Percentiles rank a stretch among this genome's conserved stretches.
These are phyloP conservation scores for Tor tambroides DNA, from an alignment of 2,113 vertebrate genomes.

Conservation along the genomic window DNA sequence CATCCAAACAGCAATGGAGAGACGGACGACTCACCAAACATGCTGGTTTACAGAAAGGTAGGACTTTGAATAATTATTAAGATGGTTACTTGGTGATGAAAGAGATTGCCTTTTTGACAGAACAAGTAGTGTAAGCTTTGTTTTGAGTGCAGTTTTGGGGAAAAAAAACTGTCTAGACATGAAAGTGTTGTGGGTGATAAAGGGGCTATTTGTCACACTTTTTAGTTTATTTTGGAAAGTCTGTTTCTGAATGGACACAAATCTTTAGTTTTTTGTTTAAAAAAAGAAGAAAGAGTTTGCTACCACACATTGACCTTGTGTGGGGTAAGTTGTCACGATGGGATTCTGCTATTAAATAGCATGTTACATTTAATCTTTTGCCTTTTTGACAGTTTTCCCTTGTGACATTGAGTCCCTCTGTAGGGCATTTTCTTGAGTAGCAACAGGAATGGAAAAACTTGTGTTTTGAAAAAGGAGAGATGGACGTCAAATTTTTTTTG, in stretches of 20 bases:
- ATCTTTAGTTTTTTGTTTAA: background rate
- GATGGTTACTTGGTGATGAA: background rate
- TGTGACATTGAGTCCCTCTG: background rate
- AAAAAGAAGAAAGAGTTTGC: background rate
- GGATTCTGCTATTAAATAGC: background rate
- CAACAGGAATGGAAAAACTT: background rate
- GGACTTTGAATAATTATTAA: conserved; percentile 54
- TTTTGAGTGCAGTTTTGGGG: background rate
- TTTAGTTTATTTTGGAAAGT: background rate
- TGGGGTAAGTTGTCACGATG: background rate
- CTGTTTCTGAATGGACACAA: background rate
- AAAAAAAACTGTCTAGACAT: background rate
- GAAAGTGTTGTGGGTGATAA: background rate
- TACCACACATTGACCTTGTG: background rate
- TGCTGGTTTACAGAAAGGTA: conserved; percentile 99
- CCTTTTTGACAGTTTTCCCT: background rate
- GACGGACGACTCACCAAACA: conserved; percentile 94
- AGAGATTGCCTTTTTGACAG: background rate
- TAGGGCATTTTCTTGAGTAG: background rate
- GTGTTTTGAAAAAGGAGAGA: background rate
- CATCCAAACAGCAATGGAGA: conserved; percentile 92
- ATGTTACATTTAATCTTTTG: background rate
- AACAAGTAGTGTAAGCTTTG: background rate
- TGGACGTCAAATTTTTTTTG: background rate
- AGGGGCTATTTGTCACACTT: background rate